A percentile compares a stretch with the other conserved stretches of the same genome.
These are phyloP conservation scores for Egretta garzetta DNA, from an alignment of 2,113 vertebrate genomes.

Conservation along the genomic window DNA sequence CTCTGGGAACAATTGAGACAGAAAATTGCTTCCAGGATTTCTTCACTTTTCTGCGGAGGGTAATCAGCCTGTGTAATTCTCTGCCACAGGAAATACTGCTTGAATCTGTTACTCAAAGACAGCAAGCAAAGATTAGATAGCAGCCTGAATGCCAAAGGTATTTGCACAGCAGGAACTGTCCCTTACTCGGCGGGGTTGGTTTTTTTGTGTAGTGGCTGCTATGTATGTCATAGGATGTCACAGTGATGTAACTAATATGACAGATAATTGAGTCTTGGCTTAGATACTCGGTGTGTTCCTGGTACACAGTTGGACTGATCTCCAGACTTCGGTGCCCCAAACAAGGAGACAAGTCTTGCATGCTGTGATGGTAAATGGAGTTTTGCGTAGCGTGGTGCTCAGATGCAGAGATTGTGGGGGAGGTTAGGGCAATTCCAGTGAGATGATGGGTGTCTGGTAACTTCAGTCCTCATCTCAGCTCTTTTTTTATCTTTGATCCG, in stretches of 20 bases:
- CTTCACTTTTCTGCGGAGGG: constrained; percentile 45
- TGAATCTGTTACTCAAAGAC: constrained; percentile 22
- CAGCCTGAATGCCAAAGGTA: neutral
- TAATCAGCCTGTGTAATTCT: constrained; percentile 50
- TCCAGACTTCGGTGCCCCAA: neutral
- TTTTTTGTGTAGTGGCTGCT: neutral
- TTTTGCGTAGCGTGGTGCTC: neutral
- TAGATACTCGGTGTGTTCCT: neutral
- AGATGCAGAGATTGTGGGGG: neutral
- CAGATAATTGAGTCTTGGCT: neutral
- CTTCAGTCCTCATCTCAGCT: neutral
- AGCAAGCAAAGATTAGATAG: neutral
- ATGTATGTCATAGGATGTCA: neutral
- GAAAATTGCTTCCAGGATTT: constrained; percentile 69
- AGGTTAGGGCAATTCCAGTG: neutral
- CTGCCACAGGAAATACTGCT: constrained; percentile 38
- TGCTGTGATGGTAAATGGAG: neutral
- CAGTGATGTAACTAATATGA: neutral
- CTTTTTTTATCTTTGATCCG: neutral
- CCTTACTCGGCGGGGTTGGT: neutral
- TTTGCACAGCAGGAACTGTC: neutral
- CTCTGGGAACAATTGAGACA: constrained; percentile 55
- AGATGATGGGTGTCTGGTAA: neutral
- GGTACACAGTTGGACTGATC: neutral
- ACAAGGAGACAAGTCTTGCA: neutral